phyloP scores from a whole-genome alignment of 2,888 invertebrate genomes.

The Drosophila mimetica region DNA sequence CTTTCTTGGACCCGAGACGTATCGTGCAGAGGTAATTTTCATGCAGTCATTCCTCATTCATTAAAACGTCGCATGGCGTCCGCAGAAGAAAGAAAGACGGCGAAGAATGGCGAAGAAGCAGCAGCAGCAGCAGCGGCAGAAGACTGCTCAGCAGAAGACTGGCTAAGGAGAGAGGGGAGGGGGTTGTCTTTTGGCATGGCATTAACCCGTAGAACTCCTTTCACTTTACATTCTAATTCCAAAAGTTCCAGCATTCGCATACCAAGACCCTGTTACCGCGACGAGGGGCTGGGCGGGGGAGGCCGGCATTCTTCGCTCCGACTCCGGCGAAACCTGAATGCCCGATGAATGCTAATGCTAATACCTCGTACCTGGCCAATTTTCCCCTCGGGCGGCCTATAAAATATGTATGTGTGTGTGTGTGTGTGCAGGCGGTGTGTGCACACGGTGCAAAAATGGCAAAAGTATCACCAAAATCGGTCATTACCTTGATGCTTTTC shows the following conservation, averaged over 20 bases:
- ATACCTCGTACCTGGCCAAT: conserved; percentile 29
- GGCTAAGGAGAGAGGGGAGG: conserved; percentile 8
- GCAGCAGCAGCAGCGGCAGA: not conserved
- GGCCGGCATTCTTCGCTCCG: conserved; percentile 36
- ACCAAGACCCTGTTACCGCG: conserved; percentile 44
- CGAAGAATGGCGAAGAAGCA: conserved; percentile 15
- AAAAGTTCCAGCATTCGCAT: conserved; percentile 73
- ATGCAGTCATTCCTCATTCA: conserved; percentile 66
- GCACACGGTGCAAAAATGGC: conserved; percentile 4
- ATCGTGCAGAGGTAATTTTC: conserved; percentile 59
- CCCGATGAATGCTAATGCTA: conserved; percentile 48
- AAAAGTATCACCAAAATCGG: conserved; percentile 1
- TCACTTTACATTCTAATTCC: conserved; percentile 79
- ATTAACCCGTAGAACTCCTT: conserved; percentile 78
- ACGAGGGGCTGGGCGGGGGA: not conserved
- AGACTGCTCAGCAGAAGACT: too few relatives aligned
- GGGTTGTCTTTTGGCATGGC: conserved; percentile 48
- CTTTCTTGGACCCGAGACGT: conserved; percentile 19
- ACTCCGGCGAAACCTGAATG: conserved; percentile 40
- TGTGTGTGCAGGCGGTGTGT: not conserved
- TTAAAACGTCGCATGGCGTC: conserved; percentile 47
- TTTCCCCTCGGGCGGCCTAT: conserved; percentile 33
- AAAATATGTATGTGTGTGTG: conserved; percentile 12
- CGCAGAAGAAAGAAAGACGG: conserved; percentile 21
- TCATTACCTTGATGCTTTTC: not conserved